These are phyloP conservation scores for Motacilla alba DNA, from an alignment of 2,113 vertebrate genomes.

Conservation along the genomic window DNA sequence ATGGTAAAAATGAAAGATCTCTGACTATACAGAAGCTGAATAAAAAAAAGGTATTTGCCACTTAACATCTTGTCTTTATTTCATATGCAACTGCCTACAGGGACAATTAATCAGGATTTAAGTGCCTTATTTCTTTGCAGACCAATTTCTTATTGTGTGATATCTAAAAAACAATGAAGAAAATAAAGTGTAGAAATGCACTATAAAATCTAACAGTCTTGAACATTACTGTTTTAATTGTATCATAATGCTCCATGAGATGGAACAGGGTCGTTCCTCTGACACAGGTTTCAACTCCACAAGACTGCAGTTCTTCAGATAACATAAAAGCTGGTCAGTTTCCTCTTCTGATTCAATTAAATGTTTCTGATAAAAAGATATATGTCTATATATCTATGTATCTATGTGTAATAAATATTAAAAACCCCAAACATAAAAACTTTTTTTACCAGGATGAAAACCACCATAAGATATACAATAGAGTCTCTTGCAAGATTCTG, in stretches of 20 bases:
- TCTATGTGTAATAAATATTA: neutral
- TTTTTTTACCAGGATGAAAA: neutral
- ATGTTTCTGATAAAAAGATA: neutral
- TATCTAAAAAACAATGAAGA: neutral
- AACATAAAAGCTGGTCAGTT: neutral
- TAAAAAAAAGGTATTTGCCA: neutral
- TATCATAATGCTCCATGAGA: neutral
- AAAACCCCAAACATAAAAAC: fast-evolving
- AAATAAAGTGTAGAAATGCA: neutral
- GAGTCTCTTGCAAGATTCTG: neutral
- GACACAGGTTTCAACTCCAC: neutral
- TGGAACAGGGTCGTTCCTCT: neutral
- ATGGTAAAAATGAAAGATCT: neutral
- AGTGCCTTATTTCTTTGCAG: neutral
- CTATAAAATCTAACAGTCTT: neutral
- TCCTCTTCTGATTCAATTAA: neutral
- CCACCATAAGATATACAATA: neutral
- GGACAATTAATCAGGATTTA: constrained; percentile 20
- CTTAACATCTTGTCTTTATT: constrained; percentile 1
- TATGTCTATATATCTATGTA: too few relatives aligned
- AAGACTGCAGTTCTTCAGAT: neutral
- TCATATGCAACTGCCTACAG: neutral
- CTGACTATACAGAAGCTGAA: neutral
- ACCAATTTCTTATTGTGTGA: neutral
- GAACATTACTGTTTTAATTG: neutral